Percentiles rank a stretch among this genome's conserved stretches.
Conservation (phyloP, 2,888 invertebrate genomes). For the Mylabris sibirica region DNA sequence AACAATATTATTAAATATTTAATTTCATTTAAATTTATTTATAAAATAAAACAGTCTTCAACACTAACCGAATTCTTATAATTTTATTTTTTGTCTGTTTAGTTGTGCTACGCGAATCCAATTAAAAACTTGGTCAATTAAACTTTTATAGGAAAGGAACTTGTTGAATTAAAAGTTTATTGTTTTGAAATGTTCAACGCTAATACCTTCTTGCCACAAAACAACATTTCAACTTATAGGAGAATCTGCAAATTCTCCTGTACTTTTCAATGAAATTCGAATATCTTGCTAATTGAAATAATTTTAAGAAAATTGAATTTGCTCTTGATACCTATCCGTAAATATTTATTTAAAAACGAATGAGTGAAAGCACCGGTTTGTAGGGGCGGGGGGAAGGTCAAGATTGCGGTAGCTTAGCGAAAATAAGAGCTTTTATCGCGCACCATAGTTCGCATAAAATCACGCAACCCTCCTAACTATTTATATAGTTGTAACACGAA, state of each 20-base stretch:
- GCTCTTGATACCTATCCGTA: no score
- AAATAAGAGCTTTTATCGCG: background rate
- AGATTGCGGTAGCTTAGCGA: background rate
- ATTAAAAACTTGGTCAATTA: background rate
- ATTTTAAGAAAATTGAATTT: background rate
- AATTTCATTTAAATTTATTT: background rate
- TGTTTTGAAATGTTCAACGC: background rate
- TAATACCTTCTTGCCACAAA: background rate
- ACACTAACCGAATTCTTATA: background rate
- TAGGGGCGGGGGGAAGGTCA: background rate
- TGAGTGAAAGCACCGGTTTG: background rate
- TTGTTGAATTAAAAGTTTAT: slow-evolving; percentile 8
- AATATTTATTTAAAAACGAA: background rate
- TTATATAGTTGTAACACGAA: background rate
- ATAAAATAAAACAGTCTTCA: background rate
- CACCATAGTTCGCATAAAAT: background rate
- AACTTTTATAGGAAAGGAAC: background rate
- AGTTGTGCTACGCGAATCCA: background rate
- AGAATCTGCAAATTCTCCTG: background rate
- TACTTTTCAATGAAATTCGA: no score
- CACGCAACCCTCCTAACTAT: background rate
- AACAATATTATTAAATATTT: background rate
- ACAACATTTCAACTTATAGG: background rate
- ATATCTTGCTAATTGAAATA: background rate
- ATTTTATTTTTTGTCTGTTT: background rate